Conservation (phyloP, 2,888 invertebrate species). For the Cerastoderma edule region DNA sequence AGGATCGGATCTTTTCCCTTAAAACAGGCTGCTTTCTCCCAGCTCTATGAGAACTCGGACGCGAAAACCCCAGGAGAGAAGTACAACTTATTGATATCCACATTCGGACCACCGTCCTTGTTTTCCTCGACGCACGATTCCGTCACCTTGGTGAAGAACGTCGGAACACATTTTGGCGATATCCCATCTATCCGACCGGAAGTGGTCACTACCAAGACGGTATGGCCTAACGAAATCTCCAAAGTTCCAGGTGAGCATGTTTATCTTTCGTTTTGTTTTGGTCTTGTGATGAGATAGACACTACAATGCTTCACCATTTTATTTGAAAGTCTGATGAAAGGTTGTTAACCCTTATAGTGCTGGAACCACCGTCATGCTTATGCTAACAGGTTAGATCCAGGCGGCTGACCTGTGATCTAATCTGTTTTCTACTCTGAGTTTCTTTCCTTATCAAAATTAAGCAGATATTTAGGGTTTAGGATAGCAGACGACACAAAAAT, state of each 20-base stretch:
- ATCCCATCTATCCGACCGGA: slow-evolving; percentile 49
- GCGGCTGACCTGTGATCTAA: no score
- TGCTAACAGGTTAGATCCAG: no score
- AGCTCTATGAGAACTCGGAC: slow-evolving; percentile 30
- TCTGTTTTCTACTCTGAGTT: no score
- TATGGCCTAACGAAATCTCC: slow-evolving; percentile 65
- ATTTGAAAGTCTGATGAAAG: no score
- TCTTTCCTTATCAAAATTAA: no score
- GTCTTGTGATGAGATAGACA: no score
- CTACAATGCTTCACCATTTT: no score
- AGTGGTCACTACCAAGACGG: slow-evolving; percentile 50
- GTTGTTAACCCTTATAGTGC: no score
- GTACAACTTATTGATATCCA: slow-evolving; percentile 59
- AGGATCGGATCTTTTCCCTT: slow-evolving; percentile 37
- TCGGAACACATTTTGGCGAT: slow-evolving; percentile 48
- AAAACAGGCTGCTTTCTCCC: slow-evolving; percentile 48
- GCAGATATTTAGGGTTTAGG: no score
- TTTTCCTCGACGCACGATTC: slow-evolving; percentile 52
- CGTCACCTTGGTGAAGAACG: slow-evolving; percentile 50
- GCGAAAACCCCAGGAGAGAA: slow-evolving; percentile 12
- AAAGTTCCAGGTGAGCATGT: slow-evolving; percentile 58
- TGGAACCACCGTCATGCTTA: no score
- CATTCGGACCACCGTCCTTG: slow-evolving; percentile 55
- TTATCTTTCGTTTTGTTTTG: no score
- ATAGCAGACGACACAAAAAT: no score